phyloP scores from a whole-genome alignment of 2,888 invertebrate species.

The Ophioninae sp. region DNA sequence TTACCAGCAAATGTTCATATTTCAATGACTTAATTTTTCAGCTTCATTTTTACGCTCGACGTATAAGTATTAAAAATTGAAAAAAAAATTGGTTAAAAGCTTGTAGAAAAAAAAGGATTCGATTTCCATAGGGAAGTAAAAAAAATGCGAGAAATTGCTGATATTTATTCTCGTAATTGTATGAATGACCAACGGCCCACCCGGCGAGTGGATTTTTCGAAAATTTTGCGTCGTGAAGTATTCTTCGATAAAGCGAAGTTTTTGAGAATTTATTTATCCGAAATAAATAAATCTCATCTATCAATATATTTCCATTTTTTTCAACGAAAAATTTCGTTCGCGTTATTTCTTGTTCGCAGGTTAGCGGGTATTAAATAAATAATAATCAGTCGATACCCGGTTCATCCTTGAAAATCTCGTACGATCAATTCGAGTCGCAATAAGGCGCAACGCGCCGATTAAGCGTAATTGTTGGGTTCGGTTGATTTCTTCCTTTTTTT shows the following conservation, averaged over 20 bases:
- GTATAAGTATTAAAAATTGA: not conserved
- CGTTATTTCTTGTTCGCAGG: conserved; percentile 13
- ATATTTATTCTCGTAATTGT: not conserved
- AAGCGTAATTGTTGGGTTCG: conserved; percentile 21
- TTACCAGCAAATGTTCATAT: not conserved
- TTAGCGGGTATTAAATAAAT: conserved; percentile 35
- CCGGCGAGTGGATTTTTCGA: not conserved
- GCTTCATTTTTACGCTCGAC: not conserved
- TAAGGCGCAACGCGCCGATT: conserved; percentile 23
- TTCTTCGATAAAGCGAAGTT: not conserved
- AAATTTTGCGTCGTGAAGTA: not conserved
- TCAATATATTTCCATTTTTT: not conserved
- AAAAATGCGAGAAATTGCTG: not conserved
- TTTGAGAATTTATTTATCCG: not conserved
- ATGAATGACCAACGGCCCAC: too few relatives aligned
- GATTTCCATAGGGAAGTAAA: not conserved
- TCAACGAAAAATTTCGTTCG: not conserved
- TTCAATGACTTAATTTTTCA: not conserved
- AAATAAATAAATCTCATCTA: not conserved
- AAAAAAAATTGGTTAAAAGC: not conserved
- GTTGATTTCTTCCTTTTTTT: conserved; percentile 8
- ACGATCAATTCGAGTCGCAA: conserved; percentile 9
- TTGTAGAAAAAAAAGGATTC: not conserved
- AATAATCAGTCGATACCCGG: conserved; percentile 31
- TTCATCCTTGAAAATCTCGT: conserved; percentile 46